These are phyloP conservation scores for Nymphalis urticae DNA, from an alignment of 2,888 invertebrate genomes.

Conservation along the genomic window DNA sequence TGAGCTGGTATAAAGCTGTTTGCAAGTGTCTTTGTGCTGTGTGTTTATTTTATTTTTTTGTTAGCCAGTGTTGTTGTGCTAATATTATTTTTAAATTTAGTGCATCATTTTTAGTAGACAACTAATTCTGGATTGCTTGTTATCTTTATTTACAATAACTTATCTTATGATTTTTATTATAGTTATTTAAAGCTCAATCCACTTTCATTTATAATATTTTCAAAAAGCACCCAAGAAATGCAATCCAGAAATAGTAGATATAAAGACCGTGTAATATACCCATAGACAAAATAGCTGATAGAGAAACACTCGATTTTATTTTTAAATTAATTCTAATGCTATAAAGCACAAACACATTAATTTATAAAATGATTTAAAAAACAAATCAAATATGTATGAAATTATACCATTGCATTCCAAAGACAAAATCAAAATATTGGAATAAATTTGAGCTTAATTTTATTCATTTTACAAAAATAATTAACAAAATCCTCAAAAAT, in stretches of 20 bases:
- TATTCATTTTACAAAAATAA: no score
- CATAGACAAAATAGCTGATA: neutral
- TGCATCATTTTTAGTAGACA: neutral
- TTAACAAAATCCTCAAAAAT: no score
- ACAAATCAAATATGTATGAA: neutral
- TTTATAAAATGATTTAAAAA: neutral
- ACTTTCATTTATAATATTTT: no score
- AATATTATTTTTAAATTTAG: slow-evolving; percentile 23
- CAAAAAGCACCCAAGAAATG: neutral
- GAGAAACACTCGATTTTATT: neutral
- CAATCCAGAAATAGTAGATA: slow-evolving; percentile 4
- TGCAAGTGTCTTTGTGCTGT: slow-evolving; percentile 64
- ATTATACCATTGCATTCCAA: no score
- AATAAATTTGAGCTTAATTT: no score
- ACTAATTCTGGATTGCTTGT: slow-evolving; percentile 6
- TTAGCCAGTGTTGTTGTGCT: slow-evolving; percentile 21
- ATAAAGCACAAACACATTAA: slow-evolving; percentile 3
- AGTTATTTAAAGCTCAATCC: no score
- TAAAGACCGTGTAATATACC: neutral
- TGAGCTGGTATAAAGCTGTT: slow-evolving; percentile 84
- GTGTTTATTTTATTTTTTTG: slow-evolving; percentile 19
- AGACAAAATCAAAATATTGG: no score
- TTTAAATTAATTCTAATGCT: neutral
- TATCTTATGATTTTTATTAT: neutral
- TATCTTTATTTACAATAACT: neutral